Percentiles rank a stretch among this genome's conserved stretches.
These are phyloP conservation scores for Exocentrus adspersus DNA, from an alignment of 2,888 invertebrate species.

Conservation along the genomic window DNA sequence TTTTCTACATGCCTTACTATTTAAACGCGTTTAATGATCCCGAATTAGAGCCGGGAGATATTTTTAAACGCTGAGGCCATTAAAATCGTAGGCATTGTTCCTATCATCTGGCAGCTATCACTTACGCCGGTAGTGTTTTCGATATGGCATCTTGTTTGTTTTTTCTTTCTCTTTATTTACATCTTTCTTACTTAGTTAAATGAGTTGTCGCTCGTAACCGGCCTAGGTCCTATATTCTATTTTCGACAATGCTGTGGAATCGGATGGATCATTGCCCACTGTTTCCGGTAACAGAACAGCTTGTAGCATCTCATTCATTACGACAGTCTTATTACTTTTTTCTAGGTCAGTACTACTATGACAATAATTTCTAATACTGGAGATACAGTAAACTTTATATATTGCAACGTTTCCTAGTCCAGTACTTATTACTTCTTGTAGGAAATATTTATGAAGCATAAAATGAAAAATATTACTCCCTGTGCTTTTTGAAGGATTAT, in stretches of 20 bases:
- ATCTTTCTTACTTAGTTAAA: slow-evolving; percentile 13
- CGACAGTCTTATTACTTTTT: too few species aligned
- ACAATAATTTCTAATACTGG: too few species aligned
- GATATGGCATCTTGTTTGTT: slow-evolving; percentile 20
- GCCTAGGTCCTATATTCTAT: not conserved
- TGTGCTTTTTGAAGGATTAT: too few species aligned
- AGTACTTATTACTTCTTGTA: too few species aligned
- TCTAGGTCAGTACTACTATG: too few species aligned
- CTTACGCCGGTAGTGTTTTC: slow-evolving; percentile 16
- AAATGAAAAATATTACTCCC: too few species aligned
- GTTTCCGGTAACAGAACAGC: not conserved
- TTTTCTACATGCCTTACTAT: not conserved
- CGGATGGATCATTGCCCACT: not conserved
- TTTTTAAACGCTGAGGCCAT: slow-evolving; percentile 33
- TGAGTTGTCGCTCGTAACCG: slow-evolving; percentile 1
- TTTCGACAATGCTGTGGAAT: not conserved
- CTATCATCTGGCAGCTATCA: slow-evolving; percentile 32
- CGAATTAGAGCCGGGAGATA: slow-evolving; percentile 33
- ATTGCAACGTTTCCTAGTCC: too few species aligned
- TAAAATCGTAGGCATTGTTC: slow-evolving; percentile 40
- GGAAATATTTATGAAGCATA: too few species aligned
- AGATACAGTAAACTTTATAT: too few species aligned
- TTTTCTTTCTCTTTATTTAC: slow-evolving; percentile 20
- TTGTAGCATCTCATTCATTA: too few species aligned
- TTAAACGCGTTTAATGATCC: slow-evolving; percentile 7